Percentiles rank a stretch among this genome's conserved stretches.
Evolutionary conservation across 2,113 vertebrate genomes (phyloP).

Genomic region (Passer domesticus): DNA sequence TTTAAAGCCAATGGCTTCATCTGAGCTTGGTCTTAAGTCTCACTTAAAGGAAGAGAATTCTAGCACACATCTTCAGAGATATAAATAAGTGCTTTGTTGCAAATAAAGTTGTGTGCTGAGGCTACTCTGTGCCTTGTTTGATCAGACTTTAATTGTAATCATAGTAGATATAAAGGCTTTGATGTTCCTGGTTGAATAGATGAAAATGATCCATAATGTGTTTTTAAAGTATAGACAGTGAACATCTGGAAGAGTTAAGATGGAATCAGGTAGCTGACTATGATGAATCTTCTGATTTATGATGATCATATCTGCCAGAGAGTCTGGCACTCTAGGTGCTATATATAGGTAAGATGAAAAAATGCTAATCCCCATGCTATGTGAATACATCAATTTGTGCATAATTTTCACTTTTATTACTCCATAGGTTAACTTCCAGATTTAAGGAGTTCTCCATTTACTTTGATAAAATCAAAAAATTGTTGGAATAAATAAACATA

Average conservation of each 20-base stretch:
- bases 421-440: constrained; percentile 56
- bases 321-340: constrained; percentile 3
- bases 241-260: constrained; percentile 30
- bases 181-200: background rate
- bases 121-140: background rate
- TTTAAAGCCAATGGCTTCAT: background rate
- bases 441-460: constrained; percentile 46
- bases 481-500: constrained; percentile 66
- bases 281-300: constrained; percentile 56
- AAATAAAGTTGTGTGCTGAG: background rate
- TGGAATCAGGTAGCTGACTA: constrained; percentile 28
- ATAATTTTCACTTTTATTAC: constrained; percentile 66
- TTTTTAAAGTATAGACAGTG: constrained; percentile 27
- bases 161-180: background rate
- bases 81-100: background rate
- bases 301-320: constrained; percentile 22
- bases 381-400: constrained; percentile 3
- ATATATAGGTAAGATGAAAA: constrained; percentile 5
- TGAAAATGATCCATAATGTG: constrained; percentile 19
- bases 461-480: constrained; percentile 45
- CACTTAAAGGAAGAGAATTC: background rate
- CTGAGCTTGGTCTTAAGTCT: background rate
- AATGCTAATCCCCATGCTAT: constrained; percentile 12
- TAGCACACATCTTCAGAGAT: background rate
- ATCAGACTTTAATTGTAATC: background rate